Base-by-base conservation (phyloP, 1,140 invertebrate genomes). In the Microplitis mediator region DNA sequence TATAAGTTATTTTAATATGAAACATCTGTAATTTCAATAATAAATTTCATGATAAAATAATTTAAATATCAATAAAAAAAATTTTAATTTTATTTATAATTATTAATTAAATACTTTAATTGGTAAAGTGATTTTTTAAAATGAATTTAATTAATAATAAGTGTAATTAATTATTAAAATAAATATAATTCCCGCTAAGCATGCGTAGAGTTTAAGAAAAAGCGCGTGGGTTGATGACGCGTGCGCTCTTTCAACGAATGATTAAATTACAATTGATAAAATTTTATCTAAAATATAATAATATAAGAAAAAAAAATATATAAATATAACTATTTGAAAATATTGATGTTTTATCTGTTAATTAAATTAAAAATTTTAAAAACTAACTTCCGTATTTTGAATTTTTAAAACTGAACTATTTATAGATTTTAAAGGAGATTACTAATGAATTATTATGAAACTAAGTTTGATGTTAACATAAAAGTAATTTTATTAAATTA, bases 371-470 rank as follows among this genome's bases (percentile, higher is more conserved):
- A 23, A 23, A 23, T 1, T 23, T 23, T 23, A 23, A 23, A 23
- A 64, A 8, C 35, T 4, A 14, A 13, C 5, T 13, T 50, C 32
- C 14, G 34, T 31, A 3, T 39, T 31, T 69, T 62, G 35, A 16
- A 60, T 36, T 64, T 16, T 60, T 32, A 16, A 11, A 23, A 14
- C 3, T 35, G 6, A 13, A 13, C 60, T 70, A 70, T 63, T 70
- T 52, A 62, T 70, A 70, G 69, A 70, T 51, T 36, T 8, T 14
- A 63, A 70, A 63, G 39, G 5, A 63, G 60, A 63, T 70, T 63
- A 70, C 3, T 11, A 11, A 45, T 23, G 23, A 23, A 23, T 23
- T 23, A 23, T 45, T 45, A 45, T 45, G 39, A 45, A 45, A 45
- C 39, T 6, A 9, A 6, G 39, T 6, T 6, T 45, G 39, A 9